Evolutionary conservation across 2,113 vertebrate genomes (phyloP).

Genomic region (Panthera leo): DNA sequence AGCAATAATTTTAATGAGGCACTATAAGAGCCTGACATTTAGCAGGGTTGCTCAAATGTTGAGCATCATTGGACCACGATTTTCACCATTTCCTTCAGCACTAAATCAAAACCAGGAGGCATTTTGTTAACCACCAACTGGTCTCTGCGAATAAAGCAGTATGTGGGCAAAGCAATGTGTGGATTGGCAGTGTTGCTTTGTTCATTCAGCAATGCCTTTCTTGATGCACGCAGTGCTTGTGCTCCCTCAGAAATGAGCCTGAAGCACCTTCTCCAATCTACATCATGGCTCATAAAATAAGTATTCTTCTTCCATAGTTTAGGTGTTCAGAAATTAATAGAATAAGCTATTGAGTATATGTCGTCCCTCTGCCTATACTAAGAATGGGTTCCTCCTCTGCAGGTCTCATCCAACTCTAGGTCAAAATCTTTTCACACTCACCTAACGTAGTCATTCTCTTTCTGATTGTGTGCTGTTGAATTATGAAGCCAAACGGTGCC

Average conservation of each 20-base stretch:
- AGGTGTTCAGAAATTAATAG: neutral
- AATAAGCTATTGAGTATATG: neutral
- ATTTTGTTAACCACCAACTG: conserved; percentile 31
- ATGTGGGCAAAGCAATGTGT: neutral
- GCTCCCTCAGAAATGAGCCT: neutral
- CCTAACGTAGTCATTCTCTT: neutral
- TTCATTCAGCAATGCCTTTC: neutral
- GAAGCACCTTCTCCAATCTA: neutral
- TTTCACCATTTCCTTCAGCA: conserved; percentile 23
- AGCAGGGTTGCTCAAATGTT: conserved; percentile 28
- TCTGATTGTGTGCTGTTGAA: neutral
- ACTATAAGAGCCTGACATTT: conserved; percentile 19
- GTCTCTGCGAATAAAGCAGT: conserved; percentile 39
- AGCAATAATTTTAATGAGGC: conserved; percentile 22
- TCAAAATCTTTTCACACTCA: neutral
- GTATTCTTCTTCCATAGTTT: neutral
- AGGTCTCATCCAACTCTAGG: neutral
- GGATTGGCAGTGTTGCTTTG: neutral
- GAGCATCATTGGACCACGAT: neutral
- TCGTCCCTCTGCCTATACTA: neutral
- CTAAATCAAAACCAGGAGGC: conserved; percentile 49
- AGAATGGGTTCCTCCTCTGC: neutral
- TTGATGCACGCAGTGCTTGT: fast-evolving
- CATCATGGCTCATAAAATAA: neutral
- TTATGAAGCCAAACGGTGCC: neutral